These are phyloP conservation scores for Drosophila kohkoa DNA, from an alignment of 1,140 invertebrate genomes.

Conservation along the genomic window DNA sequence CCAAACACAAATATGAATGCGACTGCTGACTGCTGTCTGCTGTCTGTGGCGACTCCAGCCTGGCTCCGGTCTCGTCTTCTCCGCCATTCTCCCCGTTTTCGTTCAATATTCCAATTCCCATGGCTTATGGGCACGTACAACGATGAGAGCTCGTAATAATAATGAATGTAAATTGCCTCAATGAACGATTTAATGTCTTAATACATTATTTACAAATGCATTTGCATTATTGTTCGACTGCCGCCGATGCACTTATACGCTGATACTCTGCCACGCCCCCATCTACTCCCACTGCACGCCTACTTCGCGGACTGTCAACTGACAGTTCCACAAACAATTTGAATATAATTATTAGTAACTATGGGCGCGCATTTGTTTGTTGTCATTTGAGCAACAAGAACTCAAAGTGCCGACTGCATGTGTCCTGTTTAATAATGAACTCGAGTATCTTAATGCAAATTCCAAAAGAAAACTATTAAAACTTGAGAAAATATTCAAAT, in stretches of 20 bases:
- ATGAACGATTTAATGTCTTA: slow-evolving; percentile 83
- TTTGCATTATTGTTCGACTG: slow-evolving; percentile 53
- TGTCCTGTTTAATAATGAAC: slow-evolving; percentile 51
- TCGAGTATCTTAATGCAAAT: not conserved
- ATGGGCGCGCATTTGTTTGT: slow-evolving; percentile 34
- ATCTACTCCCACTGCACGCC: slow-evolving; percentile 21
- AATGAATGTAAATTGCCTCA: slow-evolving; percentile 82
- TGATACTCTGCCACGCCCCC: slow-evolving; percentile 32
- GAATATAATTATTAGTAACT: slow-evolving; percentile 61
- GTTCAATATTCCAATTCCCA: slow-evolving; percentile 72
- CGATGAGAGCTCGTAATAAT: slow-evolving; percentile 65
- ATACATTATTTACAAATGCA: slow-evolving; percentile 79
- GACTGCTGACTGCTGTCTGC: slow-evolving; percentile 31
- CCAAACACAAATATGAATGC: slow-evolving; percentile 58
- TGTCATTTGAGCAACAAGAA: slow-evolving; percentile 26
- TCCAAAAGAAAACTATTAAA: slow-evolving; percentile 20
- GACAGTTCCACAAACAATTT: slow-evolving; percentile 55
- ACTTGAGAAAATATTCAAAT: slow-evolving; percentile 48
- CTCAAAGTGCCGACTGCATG: slow-evolving; percentile 69
- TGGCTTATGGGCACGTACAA: slow-evolving; percentile 77
- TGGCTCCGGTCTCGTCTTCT: slow-evolving; percentile 32
- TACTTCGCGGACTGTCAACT: slow-evolving; percentile 1
- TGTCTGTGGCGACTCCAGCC: slow-evolving; percentile 10
- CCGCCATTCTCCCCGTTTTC: slow-evolving; percentile 27
- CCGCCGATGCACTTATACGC: slow-evolving; percentile 40